Percentiles rank a stretch among this genome's conserved stretches.
Evolutionary conservation across 2,888 invertebrate species (phyloP).

Genomic region (Abscondita cerata): DNA sequence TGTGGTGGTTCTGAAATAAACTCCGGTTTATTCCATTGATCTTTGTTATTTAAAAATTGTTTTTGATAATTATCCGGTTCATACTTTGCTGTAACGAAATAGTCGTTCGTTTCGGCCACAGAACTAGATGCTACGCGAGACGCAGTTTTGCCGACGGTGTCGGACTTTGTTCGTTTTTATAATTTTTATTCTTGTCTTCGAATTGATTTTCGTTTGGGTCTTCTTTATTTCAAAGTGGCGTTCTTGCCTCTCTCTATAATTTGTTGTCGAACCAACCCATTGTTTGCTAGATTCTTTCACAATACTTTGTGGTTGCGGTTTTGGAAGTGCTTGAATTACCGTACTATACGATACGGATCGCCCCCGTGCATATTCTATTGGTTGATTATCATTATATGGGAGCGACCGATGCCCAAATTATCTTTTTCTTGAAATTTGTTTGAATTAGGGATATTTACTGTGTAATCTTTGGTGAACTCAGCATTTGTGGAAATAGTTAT

Average conservation of each 20-base stretch:
- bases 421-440: conserved; percentile 49
- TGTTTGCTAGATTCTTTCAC: conserved; percentile 17
- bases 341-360: conserved; percentile 65
- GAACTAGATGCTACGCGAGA: conserved; percentile 16
- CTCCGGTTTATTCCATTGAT: conserved; percentile 45
- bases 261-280: conserved; percentile 40
- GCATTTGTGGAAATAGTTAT: conserved; percentile 53
- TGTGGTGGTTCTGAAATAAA: conserved; percentile 14
- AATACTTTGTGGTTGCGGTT: conserved; percentile 13
- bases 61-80: conserved; percentile 32
- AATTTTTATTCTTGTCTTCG: conserved; percentile 14
- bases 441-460: conserved; percentile 43
- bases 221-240: conserved; percentile 46
- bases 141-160: conserved; percentile 5
- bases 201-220: conserved; percentile 18
- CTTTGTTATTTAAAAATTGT: conserved; percentile 28
- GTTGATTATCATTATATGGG: conserved; percentile 61
- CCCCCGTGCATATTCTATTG: conserved; percentile 53
- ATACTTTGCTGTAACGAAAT: conserved; percentile 42
- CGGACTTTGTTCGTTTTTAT: conserved; percentile 18
- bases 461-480: conserved; percentile 41
- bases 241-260: conserved; percentile 47
- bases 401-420: conserved; percentile 61
- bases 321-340: conserved; percentile 57
- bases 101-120: conserved; percentile 40